Conservation (phyloP, 1,140 invertebrate species). For the Augochlora pura region DNA sequence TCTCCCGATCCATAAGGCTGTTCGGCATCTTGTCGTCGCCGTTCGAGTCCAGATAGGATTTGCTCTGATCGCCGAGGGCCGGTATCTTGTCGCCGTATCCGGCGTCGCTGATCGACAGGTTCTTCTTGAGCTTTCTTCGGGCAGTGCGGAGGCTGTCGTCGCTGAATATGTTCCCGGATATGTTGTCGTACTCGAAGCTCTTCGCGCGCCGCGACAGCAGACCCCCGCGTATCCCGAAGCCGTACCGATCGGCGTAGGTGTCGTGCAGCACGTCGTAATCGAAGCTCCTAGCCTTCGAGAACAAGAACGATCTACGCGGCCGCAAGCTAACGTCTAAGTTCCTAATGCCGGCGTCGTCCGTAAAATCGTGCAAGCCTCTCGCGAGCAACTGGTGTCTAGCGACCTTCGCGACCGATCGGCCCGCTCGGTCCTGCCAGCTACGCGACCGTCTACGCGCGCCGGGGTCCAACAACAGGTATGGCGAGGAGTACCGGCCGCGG, state of each 20-base stretch:
- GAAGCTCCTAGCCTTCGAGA: slow-evolving; percentile 71
- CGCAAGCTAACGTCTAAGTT: slow-evolving; percentile 59
- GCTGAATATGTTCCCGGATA: slow-evolving; percentile 78
- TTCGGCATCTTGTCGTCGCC: slow-evolving; percentile 67
- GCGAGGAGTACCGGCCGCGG: slow-evolving; percentile 59
- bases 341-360: slow-evolving; percentile 53
- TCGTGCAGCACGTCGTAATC: slow-evolving; percentile 70
- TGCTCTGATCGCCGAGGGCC: slow-evolving; percentile 75
- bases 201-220: slow-evolving; percentile 67
- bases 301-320: slow-evolving; percentile 67
- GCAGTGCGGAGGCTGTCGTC: slow-evolving; percentile 78
- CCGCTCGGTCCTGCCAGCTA: slow-evolving; percentile 67
- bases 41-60: slow-evolving; percentile 77
- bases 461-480: slow-evolving; percentile 24
- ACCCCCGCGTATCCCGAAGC: slow-evolving; percentile 23
- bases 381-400: slow-evolving; percentile 25
- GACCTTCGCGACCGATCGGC: slow-evolving; percentile 9
- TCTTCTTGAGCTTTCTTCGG: slow-evolving; percentile 76
- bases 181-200: slow-evolving; percentile 76
- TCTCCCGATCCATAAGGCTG: slow-evolving; percentile 32
- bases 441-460: slow-evolving; percentile 61
- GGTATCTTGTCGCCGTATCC: slow-evolving; percentile 76
- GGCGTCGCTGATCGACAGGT: slow-evolving; percentile 73
- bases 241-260: slow-evolving; percentile 52
- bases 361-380: slow-evolving; percentile 38